Evolutionary conservation across 2,888 invertebrate genomes (phyloP), one percentile per base, ranked within the genome.

Genomic region (Panopea generosa): DNA sequence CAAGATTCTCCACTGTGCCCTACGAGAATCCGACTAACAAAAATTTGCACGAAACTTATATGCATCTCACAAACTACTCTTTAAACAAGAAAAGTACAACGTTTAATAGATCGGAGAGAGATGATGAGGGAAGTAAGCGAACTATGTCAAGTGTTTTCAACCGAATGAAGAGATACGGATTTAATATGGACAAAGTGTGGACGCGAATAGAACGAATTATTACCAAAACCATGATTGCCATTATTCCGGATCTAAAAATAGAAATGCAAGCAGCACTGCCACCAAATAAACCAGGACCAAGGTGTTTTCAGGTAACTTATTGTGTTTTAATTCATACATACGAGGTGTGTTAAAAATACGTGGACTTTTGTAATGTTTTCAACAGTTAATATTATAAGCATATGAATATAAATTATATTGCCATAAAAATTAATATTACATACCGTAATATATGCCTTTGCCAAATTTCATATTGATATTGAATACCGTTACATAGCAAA

Each of bases 21-120:
- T 94, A 94, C 80, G 87, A 91, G 72, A 85, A 84, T 38, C 94
- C 94, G 9, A 92, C 91, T 2, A 84, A 87, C n/a, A 90, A 89
- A 68, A 94, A 94, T 82, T 86, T 93, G 62, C 87, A 91, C 68
- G 92, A 93, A 73, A 83, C 92, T 0, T 94, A 88, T 85, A 93
- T 94, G 89, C 94, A 94, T 85, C 84, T 94, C 72, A 94, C 94
- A 2, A 94, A 94, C 83, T 94, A 94, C 83, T 93, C 93, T 1
- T 87, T 94, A 59, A 94, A 94, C 80, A 93, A 94, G 82, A 82
- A 86, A 38, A 93, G 92, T 82, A 85, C 87, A 20, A 87, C 90
- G 11, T 94, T 93, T 79, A 89, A 93, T 52, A 92, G 91, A 53
- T 91, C 92, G 3, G 90, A 92, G 18, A 84, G 86, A 14, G 87